These are phyloP conservation scores for Procavia capensis DNA, from an alignment of 2,113 vertebrate genomes.

Conservation along the genomic window DNA sequence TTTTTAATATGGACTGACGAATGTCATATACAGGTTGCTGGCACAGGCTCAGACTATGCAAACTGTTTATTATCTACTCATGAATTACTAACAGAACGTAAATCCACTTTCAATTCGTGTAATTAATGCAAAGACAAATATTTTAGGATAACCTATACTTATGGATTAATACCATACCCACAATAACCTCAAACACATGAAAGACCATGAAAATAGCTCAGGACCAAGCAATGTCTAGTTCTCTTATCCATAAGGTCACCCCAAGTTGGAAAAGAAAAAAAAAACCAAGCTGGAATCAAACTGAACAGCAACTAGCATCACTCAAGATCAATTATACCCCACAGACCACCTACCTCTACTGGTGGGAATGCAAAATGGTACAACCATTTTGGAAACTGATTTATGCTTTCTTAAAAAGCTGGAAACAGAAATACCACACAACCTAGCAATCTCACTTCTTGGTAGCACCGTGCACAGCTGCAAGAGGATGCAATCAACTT, in stretches of 20 bases:
- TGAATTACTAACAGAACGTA: background rate
- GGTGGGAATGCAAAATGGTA: too few species aligned
- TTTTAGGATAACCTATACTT: background rate
- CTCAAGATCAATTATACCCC: background rate
- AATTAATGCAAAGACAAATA: background rate
- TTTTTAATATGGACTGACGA: background rate
- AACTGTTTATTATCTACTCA: background rate
- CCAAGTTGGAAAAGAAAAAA: too few species aligned
- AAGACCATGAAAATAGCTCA: background rate
- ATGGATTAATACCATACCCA: background rate
- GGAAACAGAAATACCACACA: too few species aligned
- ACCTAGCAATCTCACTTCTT: too few species aligned
- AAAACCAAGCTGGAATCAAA: too few species aligned
- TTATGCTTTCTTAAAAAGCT: too few species aligned
- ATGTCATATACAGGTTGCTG: background rate
- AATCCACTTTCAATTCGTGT: background rate
- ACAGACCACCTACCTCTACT: too few species aligned
- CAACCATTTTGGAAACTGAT: too few species aligned
- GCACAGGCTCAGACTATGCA: background rate
- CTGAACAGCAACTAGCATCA: background rate
- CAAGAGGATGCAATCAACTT: too few species aligned
- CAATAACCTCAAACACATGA: background rate
- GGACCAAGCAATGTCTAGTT: background rate
- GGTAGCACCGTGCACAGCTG: too few species aligned
- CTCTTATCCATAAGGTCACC: background rate